Evolutionary conservation across 2,888 invertebrate species (phyloP).

Genomic region (Clepsis dumicolana): DNA sequence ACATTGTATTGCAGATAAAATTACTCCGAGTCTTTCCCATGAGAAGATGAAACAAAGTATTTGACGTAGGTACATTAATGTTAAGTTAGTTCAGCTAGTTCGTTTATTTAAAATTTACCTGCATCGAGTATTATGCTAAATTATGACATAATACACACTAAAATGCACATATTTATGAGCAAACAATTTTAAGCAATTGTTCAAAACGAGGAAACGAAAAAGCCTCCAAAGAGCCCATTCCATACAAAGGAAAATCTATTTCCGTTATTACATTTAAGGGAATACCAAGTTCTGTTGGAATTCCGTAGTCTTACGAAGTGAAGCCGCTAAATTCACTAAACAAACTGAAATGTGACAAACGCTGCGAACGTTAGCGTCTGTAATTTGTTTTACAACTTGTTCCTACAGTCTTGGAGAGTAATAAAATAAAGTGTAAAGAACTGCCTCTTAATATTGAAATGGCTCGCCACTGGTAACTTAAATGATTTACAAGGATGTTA

Average conservation of each 20-base stretch:
- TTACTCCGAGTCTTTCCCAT: too few relatives aligned
- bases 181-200: too few relatives aligned
- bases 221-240: background rate
- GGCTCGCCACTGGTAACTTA: too few relatives aligned
- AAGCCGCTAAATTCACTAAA: slow-evolving; percentile 28
- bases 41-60: too few relatives aligned
- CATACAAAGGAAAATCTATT: background rate
- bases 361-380: slow-evolving; percentile 36
- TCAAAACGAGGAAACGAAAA: background rate
- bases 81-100: too few relatives aligned
- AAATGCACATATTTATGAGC: background rate
- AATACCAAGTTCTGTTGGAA: slow-evolving; percentile 13
- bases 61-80: too few relatives aligned
- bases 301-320: background rate
- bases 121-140: too few relatives aligned
- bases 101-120: too few relatives aligned
- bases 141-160: too few relatives aligned
- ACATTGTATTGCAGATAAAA: too few relatives aligned
- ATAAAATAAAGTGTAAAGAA: slow-evolving; percentile 2
- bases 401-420: slow-evolving; percentile 7
- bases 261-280: slow-evolving; percentile 2
- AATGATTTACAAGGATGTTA: too few relatives aligned
- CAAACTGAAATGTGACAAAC: slow-evolving; percentile 43
- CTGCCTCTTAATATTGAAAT: background rate
- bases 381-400: slow-evolving; percentile 42